Conservation (phyloP, 2,888 invertebrate genomes). For the Eupithecia inturbata region DNA sequence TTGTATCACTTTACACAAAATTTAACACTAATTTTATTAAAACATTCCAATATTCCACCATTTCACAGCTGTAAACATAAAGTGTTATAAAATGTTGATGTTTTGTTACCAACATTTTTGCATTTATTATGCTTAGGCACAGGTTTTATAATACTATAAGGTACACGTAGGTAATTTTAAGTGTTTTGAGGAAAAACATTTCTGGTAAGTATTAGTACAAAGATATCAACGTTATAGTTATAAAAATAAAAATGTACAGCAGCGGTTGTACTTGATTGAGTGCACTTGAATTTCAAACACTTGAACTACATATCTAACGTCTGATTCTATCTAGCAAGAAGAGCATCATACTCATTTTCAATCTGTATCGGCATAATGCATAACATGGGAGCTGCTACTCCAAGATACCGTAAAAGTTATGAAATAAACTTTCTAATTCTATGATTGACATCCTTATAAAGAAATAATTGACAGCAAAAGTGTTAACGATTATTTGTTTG, state of each 20-base stretch:
- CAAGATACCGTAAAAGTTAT: constrained; percentile 41
- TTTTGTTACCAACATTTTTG: constrained; percentile 29
- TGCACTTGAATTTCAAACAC: constrained; percentile 43
- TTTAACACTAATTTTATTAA: not conserved
- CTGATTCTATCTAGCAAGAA: not conserved
- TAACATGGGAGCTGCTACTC: not conserved
- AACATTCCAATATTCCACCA: constrained; percentile 27
- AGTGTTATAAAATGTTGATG: constrained; percentile 10
- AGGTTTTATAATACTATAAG: no score
- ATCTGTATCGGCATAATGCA: not conserved
- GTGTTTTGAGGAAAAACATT: constrained; percentile 5
- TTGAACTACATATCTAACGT: constrained; percentile 49
- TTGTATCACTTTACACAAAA: constrained; percentile 46
- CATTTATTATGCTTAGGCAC: no score
- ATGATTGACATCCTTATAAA: constrained; percentile 39
- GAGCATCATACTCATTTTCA: not conserved
- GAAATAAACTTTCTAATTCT: constrained; percentile 52
- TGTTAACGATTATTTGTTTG: constrained; percentile 22
- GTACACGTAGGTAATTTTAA: not conserved
- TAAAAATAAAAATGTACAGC: not conserved
- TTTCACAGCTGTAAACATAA: constrained; percentile 25
- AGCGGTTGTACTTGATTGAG: not conserved
- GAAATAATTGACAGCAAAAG: constrained; percentile 18
- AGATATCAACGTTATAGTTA: not conserved
- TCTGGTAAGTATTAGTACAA: not conserved